phyloP scores from a whole-genome alignment of 2,113 vertebrate species.

The Hemiscyllium ocellatum region DNA sequence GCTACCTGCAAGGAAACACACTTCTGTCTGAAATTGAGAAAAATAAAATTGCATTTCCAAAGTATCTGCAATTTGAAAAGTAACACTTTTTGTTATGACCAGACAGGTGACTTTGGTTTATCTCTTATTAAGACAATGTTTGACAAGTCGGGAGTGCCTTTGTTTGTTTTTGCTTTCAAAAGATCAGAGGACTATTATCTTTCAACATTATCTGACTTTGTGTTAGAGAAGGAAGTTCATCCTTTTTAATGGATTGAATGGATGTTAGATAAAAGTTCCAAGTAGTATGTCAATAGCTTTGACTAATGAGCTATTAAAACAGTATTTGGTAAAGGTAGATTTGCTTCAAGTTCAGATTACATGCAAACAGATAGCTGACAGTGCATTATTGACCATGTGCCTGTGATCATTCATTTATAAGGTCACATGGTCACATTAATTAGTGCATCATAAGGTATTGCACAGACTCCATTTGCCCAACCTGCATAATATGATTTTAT shows the following conservation, averaged over 20 bases:
- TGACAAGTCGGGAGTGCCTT: conserved; percentile 57
- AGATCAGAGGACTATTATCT: conserved; percentile 65
- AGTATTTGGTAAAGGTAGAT: conserved; percentile 65
- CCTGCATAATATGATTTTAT: not conserved
- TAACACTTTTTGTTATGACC: not conserved
- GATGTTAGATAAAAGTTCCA: conserved; percentile 72
- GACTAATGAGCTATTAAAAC: conserved; percentile 75
- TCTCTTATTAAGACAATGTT: conserved; percentile 15
- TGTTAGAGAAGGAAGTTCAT: conserved; percentile 68
- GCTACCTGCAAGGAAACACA: not conserved
- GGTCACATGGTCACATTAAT: not conserved
- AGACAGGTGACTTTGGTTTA: not conserved
- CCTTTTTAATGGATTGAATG: conserved; percentile 64
- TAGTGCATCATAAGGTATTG: not conserved
- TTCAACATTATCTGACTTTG: conserved; percentile 71
- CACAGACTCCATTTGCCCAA: not conserved
- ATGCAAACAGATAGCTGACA: conserved; percentile 48
- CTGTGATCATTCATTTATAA: conserved; percentile 2
- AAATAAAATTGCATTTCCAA: not conserved
- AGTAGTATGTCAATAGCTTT: conserved; percentile 57
- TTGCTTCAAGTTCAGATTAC: conserved; percentile 65
- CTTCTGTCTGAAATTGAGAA: not conserved
- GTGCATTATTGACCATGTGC: not conserved
- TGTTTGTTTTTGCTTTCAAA: conserved; percentile 65
- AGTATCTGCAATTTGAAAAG: not conserved